Evolutionary conservation across 2,888 invertebrate species (phyloP), one percentile per base, ranked within the genome.

Genomic region (Eupeodes luniger): DNA sequence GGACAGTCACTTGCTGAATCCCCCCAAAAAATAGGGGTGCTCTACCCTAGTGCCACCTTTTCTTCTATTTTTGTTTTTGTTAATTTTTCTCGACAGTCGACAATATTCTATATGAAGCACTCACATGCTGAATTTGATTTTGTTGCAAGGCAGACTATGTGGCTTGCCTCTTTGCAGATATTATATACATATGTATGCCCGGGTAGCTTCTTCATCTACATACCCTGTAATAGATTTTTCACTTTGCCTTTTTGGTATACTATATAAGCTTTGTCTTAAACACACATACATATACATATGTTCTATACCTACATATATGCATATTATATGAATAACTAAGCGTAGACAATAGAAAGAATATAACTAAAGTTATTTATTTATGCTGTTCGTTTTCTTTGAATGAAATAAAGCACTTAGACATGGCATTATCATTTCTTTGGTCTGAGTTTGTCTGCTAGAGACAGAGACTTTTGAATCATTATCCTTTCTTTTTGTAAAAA

Each of bases 61-160:
- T 40, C 83, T 53, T 27, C 27, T 27, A 3, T 27, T 40, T 69
- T 51, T 57, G 19, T 40, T 27, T 57, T 49, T 27, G 27, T 3
- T 1, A 27, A 2, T 51, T 55, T 57, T 19, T 12, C n/a, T 51
- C 16, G 55, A 64, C 57, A 64, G 51, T 53, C 36, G 47, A 75
- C 57, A 57, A 27, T 40, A 40, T 40, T 72, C 59, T 72, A 51
- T 81, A 51, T 74, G 75, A 82, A 79, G 75, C 57, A 62, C 53
- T 82, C 86, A 86, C 86, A 82, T 86, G 86, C 86, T 79, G 86
- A 82, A 86, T 82, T 75, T 75, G 74, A 74, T 78, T 82, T 81
- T 85, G 67, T 74, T 74, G 57, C 74, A 64, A 36, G 78, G 62
- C 67, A 69, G 77, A 61, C 81, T 69, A 10, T 55, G 40, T 69